Base-by-base conservation (phyloP, 2,113 vertebrate genomes). In the Cervus canadensis region DNA sequence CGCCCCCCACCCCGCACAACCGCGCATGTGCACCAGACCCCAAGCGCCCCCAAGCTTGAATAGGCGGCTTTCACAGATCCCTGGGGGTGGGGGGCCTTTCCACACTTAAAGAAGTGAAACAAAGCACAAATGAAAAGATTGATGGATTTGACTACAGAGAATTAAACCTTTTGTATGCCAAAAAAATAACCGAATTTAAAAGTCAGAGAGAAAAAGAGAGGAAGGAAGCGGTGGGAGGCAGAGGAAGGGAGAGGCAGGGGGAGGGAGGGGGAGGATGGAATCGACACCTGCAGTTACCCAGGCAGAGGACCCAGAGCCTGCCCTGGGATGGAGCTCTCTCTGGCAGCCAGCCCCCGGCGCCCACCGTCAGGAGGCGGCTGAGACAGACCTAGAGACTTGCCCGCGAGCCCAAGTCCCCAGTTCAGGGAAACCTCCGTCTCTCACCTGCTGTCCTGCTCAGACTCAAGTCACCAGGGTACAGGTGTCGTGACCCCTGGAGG, bases 371-470 rank as follows among this genome's bases (percentile, higher is more conserved):
- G 19, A 54, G 81, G 50, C n/a, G n/a, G 52, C 54, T 10, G 82
- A 85, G 82, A 17, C 50, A 15, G 5, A 56, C 50, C 33, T 25
- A 36, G 52, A 13, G 33, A 26, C 81, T 14, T 16, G 13, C 7
- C 52, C 0, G 2, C 0, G 2, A 25, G 21, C 81, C 6, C 52
- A 28, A 54, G 52, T 36, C n/a, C 52, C 25, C 9, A 11, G 14
- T 3, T 14, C 8, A 10, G 43, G 52, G 36, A 19, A 14, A 2
- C 28, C 71, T 59, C 19, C 1, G 2, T 12, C 74, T n/a, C 21
- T 30, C 54, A 26, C 14, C 54, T n/a, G 36, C 54, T 74, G n/a
- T 56, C 43, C 19, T 25, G 54, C 56, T 48, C 21, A 3, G 28
- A 60, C 43, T 13, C 56, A 60, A 26, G 30, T 50, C 89, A 60